Evolutionary conservation across 2,113 vertebrate species (phyloP), one percentile per base, ranked within the genome.

Genomic region (Gambusia affinis): DNA sequence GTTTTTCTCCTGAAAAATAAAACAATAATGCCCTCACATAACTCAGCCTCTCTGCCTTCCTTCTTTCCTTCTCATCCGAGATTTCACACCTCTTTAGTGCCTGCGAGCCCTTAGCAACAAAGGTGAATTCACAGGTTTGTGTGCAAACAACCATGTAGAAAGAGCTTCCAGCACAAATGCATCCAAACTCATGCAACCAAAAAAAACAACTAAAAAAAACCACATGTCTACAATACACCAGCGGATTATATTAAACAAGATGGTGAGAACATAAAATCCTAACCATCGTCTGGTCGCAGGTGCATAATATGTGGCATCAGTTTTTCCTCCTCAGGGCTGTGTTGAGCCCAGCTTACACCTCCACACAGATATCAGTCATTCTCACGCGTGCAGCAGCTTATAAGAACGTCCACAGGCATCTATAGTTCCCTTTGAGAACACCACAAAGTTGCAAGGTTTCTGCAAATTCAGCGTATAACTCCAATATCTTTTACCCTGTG

Each of bases 381-480:
- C n/a, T 27, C 71, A 30, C 57, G 42, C 61, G 29, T 69, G 54
- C 66, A 84, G 63, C 73, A 60, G 67, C 66, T 24, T 12, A 19
- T 39, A 57, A 69, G 22, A 11, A 51, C 39, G 65, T 66, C 70
- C 17, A 33, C 12, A 39, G 22, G 63, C 62, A 76, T 69, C 64
- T 29, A 70, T 31, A 60, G 29, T 33, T 65, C 19, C 42, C 47
- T n/a, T 29, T 42, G n/a, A 78, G 73, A 66, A 61, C 2, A 60
- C 67, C 71, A 66, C 72, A 67, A 24, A 63, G 72, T 66, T 67
- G 54, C 60, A 28, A 22, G 10, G 47, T 79, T 71, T 78, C 60
- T 83, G 85, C 85, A 79, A 79, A 85, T 73, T 84, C 91, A 85
- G 90, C 90, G 71, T 71, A 31, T 84, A 81, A 81, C 67, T 15